Conservation (phyloP, 1,140 invertebrate genomes). For the Myzus persicae region DNA sequence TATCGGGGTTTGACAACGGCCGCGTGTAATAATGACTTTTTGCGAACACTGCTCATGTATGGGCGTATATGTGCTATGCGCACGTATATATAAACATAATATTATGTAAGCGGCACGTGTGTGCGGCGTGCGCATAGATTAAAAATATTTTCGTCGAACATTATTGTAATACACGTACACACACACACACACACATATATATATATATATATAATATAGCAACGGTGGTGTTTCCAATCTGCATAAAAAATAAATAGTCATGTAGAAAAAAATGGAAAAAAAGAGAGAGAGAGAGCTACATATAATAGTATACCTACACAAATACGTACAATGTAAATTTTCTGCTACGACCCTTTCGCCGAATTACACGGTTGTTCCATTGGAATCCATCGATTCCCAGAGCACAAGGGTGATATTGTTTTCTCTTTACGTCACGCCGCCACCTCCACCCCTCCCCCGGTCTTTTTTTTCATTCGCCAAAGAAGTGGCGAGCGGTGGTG, state of each 20-base stretch:
- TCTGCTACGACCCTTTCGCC: not conserved
- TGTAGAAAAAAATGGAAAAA: not conserved
- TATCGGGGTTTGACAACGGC: not conserved
- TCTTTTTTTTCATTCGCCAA: slow-evolving; percentile 27
- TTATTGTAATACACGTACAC: not conserved
- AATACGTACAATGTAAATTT: slow-evolving; percentile 43
- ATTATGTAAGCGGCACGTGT: not conserved
- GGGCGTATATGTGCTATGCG: not conserved
- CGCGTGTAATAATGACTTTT: slow-evolving; percentile 8
- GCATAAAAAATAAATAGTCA: not conserved
- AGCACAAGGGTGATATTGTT: slow-evolving; percentile 39
- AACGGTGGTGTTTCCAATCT: not conserved
- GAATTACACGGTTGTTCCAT: slow-evolving; percentile 41
- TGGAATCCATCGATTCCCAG: slow-evolving; percentile 37
- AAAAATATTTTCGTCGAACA: slow-evolving; percentile 33
- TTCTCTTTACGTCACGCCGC: not conserved
- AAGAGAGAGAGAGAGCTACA: not conserved
- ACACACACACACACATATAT: too few relatives aligned
- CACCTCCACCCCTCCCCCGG: too few relatives aligned
- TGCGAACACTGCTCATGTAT: not conserved
- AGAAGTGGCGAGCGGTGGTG: not conserved
- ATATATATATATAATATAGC: not conserved
- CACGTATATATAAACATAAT: not conserved
- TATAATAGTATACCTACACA: too few relatives aligned
- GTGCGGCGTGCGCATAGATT: not conserved